Conservation (phyloP, 2,113 vertebrate genomes). For the Oreocharis arfaki region DNA sequence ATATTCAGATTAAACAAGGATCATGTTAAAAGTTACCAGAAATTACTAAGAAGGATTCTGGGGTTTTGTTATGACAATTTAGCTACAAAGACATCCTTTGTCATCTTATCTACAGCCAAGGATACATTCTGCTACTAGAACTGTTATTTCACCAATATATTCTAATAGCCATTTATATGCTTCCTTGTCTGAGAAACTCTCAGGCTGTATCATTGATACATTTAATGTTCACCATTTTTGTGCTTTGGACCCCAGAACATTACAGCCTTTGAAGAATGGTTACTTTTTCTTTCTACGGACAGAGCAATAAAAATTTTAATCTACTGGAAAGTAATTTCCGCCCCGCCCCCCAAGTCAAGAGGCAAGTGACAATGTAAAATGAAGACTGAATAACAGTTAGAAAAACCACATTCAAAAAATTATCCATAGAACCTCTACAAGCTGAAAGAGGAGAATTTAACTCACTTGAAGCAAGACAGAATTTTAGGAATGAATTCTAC, state of each 20-base stretch:
- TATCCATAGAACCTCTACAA: background rate
- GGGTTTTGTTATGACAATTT: background rate
- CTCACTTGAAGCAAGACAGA: background rate
- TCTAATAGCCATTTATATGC: background rate
- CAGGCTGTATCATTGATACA: background rate
- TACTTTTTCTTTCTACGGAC: background rate
- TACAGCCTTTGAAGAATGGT: background rate
- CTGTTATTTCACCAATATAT: background rate
- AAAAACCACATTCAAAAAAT: background rate
- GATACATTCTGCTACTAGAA: background rate
- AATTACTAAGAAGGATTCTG: background rate
- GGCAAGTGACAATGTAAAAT: background rate
- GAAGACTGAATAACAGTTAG: background rate
- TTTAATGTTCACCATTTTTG: background rate
- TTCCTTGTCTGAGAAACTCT: background rate
- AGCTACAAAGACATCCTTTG: background rate
- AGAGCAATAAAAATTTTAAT: background rate
- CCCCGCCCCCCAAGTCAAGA: background rate
- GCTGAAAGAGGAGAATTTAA: background rate
- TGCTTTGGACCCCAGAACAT: background rate
- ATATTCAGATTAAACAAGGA: background rate
- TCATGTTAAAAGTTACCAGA: background rate
- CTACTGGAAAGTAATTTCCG: background rate
- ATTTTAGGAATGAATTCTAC: background rate
- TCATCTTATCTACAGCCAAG: background rate